Evolutionary conservation across 2,797 vertebrate species (phyloP).

Genomic region (Xenentodon cancila): DNA sequence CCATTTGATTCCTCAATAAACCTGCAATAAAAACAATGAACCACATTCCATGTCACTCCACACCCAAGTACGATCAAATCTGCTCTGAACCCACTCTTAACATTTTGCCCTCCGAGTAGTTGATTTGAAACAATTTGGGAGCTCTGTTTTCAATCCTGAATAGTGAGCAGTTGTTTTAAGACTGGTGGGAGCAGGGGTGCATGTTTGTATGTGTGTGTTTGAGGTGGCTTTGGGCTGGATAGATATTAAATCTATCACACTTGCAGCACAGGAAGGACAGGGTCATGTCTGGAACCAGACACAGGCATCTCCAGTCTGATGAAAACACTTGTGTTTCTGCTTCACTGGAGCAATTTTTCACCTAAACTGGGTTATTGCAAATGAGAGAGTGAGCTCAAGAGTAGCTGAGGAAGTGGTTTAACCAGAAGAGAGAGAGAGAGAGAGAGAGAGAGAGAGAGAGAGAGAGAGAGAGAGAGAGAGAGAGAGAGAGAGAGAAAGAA

Average conservation of each 20-base stretch:
- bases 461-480: conserved; percentile 38
- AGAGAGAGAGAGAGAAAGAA: background rate
- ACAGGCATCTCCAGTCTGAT: conserved; percentile 50
- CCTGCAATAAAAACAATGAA: conserved; percentile 62
- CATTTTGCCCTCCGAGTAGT: conserved; percentile 33
- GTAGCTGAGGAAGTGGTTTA: conserved; percentile 38
- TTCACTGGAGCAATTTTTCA: conserved; percentile 64
- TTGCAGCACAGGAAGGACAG: conserved; percentile 40
- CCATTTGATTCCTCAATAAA: conserved; percentile 66
- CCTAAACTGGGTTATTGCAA: conserved; percentile 58
- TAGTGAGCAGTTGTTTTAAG: conserved; percentile 63
- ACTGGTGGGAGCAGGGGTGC: conserved; percentile 37
- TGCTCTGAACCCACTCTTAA: conserved; percentile 12
- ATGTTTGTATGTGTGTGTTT: conserved; percentile 7
- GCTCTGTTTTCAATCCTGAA: conserved; percentile 64
- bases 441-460: too few species aligned
- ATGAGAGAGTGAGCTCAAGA: conserved; percentile 56
- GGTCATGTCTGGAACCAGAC: conserved; percentile 55
- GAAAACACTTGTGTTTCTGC: conserved; percentile 60
- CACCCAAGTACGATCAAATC: conserved; percentile 45
- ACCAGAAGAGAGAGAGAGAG: conserved; percentile 3
- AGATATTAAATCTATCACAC: conserved; percentile 70
- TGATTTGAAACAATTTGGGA: conserved; percentile 51
- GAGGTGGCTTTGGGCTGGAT: conserved; percentile 44
- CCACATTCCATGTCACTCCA: conserved; percentile 50